Evolutionary conservation across 2,888 invertebrate species (phyloP), one percentile per base, ranked within the genome.

Genomic region (Gisinianus flammeolus): DNA sequence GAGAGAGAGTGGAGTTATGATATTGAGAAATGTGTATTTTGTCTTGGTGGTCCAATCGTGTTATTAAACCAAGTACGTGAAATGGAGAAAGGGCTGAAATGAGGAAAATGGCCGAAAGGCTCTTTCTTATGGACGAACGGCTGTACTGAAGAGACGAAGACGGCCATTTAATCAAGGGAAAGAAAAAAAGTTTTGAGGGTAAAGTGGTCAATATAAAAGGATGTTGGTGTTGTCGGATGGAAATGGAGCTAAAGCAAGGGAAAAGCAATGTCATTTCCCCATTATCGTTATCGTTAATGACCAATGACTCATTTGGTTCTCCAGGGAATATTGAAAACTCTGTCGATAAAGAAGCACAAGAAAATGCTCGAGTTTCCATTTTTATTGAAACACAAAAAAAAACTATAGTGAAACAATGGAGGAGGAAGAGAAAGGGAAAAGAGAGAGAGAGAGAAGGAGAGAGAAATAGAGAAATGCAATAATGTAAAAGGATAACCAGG

Each of bases 251-350:
- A 62, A 62, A 62, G 24, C 62, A 62, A 62, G 28, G 62, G 62
- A 28, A 62, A 62, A 5, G 1, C 16, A 26, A 62, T 24, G 62
- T 26, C 0, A 24, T 62, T 62, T 24, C 26, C 8, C 24, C 62
- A 62, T 62, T 62, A 62, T 62, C 62, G 62, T 62, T 62, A 26
- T 28, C 28, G 12, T 62, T 62, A 62, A 62, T 62, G 62, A 62
- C 62, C 62, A 62, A 62, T 62, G 62, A 62, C 28, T 62, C 62
- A 62, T 62, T 62, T 28, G 26, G 3, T 12, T 26, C 62, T 62
- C 62, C 6, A 10, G 62, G 62, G 62, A 62, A 26, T 26, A 62
- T 26, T 62, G 28, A 26, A 62, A 26, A 26, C 62, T 62, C 2
- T n/a, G 54, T 16, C n/a, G 54, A 54, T n/a, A 54, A 54, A 19